These are phyloP conservation scores for Grus americana DNA, from an alignment of 2,113 vertebrate genomes.

Conservation along the genomic window DNA sequence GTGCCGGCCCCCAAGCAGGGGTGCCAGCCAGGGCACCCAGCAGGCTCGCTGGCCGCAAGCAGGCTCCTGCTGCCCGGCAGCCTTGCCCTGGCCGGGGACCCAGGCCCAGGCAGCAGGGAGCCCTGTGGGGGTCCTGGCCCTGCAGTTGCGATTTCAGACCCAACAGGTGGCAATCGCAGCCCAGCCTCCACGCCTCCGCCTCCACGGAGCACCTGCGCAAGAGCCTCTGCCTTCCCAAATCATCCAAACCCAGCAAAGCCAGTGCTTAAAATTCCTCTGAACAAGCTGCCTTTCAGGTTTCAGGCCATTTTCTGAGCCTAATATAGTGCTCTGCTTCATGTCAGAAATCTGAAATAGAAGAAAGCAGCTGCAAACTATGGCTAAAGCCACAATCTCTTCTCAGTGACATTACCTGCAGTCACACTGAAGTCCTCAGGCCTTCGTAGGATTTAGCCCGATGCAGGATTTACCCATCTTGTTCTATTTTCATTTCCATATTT, in stretches of 20 bases:
- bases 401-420: neutral
- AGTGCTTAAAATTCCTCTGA: neutral
- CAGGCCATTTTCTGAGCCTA: neutral
- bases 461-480: neutral
- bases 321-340: neutral
- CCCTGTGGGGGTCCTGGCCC: neutral
- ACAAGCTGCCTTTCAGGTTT: neutral
- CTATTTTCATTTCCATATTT: neutral
- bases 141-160: neutral
- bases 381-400: neutral
- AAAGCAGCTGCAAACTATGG: neutral
- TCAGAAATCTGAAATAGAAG: neutral
- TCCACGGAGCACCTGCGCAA: neutral
- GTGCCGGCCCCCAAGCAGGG: rapidly evolving
- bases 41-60: rapidly evolving
- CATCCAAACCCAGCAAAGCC: neutral
- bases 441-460: neutral
- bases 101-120: neutral
- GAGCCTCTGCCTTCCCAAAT: neutral
- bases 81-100: rapidly evolving
- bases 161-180: conserved; percentile 33
- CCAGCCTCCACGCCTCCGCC: neutral
- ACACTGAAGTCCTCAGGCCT: neutral
- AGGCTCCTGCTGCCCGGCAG: neutral
- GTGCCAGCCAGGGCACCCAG: too few relatives aligned